phyloP scores from a whole-genome alignment of 2,888 invertebrate genomes.

The Eupithecia subumbrata region DNA sequence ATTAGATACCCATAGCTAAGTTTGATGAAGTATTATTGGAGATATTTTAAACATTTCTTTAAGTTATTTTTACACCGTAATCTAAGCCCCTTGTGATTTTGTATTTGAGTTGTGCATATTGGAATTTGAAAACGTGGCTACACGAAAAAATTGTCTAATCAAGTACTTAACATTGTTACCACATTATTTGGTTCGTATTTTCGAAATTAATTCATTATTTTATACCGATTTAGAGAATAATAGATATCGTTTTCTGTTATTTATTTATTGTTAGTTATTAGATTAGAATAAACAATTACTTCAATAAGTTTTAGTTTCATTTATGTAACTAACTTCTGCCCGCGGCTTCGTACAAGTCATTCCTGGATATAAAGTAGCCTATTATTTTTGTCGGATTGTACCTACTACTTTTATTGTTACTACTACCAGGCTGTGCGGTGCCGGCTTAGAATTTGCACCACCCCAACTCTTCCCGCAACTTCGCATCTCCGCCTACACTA shows the following conservation, averaged over 20 bases:
- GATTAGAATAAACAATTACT: not conserved
- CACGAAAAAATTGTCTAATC: not conserved
- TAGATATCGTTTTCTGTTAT: not conserved
- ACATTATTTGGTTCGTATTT: not conserved
- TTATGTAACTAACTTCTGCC: not conserved
- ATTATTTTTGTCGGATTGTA: too few species aligned
- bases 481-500: too few species aligned
- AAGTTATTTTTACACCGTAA: not conserved
- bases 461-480: too few species aligned
- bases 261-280: not conserved
- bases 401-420: too few species aligned
- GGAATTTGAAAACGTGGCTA: not conserved
- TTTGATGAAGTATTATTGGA: not conserved
- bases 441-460: too few species aligned
- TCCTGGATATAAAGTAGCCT: too few species aligned
- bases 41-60: not conserved
- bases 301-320: not conserved
- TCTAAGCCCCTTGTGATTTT: not conserved
- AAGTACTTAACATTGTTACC: not conserved
- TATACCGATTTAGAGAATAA: not conserved
- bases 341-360: not conserved
- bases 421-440: too few species aligned
- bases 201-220: slow-evolving; percentile 1
- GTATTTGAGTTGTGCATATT: not conserved
- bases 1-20: not conserved